A percentile compares a stretch with the other conserved stretches of the same genome.
phyloP scores from a whole-genome alignment of 2,797 vertebrate genomes.

The Enteromius fasciolatus region DNA sequence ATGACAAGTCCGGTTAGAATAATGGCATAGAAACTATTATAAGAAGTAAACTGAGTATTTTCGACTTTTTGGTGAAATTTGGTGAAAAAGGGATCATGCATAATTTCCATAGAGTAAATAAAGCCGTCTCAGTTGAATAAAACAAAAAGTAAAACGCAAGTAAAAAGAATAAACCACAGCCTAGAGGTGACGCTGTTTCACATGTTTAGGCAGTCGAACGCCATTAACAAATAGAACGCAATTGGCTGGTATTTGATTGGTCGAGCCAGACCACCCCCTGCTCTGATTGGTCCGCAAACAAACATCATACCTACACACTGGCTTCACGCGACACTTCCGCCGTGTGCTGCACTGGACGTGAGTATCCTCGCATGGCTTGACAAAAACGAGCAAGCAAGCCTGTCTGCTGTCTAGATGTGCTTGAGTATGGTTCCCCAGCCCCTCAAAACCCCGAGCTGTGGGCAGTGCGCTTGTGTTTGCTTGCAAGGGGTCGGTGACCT shows the following conservation, averaged over 20 bases:
- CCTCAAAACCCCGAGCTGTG: not conserved
- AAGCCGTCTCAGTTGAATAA: not conserved
- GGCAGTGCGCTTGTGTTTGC: slow-evolving; percentile 13
- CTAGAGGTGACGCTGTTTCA: slow-evolving; percentile 15
- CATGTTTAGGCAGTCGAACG: not conserved
- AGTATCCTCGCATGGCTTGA: slow-evolving; percentile 48
- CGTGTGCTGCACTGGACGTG: not conserved
- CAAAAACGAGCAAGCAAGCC: not conserved
- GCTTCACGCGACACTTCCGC: slow-evolving; percentile 10
- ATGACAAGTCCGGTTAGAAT: not conserved
- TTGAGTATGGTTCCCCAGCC: slow-evolving; percentile 18
- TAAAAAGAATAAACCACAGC: not conserved
- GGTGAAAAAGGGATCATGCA: not conserved
- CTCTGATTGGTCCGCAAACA: slow-evolving; percentile 48
- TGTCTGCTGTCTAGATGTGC: slow-evolving; percentile 26
- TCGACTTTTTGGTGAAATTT: not conserved
- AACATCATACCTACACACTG: not conserved
- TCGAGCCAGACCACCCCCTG: no score
- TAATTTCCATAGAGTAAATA: not conserved
- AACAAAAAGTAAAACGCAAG: not conserved
- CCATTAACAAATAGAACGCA: not conserved
- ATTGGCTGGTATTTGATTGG: slow-evolving; percentile 37
- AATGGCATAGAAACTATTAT: not conserved
- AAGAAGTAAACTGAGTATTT: not conserved
- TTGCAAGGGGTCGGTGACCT: slow-evolving; percentile 35